A percentile compares a stretch with the other conserved stretches of the same genome.
phyloP scores from a whole-genome alignment of 2,113 vertebrate species.

The Oxyruncus cristatus region DNA sequence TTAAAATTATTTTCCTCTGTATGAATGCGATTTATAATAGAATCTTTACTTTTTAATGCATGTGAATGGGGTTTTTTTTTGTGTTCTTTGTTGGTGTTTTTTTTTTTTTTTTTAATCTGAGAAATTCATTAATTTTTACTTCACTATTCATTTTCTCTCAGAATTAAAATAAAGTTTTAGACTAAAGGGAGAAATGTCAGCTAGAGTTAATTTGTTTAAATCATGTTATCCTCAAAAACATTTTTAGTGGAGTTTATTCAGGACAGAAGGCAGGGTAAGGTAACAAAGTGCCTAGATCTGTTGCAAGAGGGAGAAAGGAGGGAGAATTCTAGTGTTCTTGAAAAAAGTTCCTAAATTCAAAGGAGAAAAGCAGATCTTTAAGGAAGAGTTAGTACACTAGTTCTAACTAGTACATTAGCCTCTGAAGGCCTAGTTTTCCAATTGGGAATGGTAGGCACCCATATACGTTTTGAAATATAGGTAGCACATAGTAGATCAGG shows the following conservation, averaged over 20 bases:
- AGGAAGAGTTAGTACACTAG: neutral
- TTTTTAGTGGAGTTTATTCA: neutral
- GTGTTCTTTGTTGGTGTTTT: no score
- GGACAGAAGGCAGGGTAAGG: neutral
- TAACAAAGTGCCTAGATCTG: neutral
- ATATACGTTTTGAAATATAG: neutral
- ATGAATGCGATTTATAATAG: neutral
- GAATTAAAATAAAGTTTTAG: neutral
- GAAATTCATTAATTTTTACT: neutral
- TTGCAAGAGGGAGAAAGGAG: neutral
- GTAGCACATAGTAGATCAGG: neutral
- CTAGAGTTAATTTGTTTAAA: neutral
- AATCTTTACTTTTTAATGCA: neutral
- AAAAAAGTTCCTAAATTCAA: neutral
- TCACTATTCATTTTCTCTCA: neutral
- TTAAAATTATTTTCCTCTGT: neutral
- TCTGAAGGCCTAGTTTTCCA: neutral
- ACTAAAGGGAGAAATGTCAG: neutral
- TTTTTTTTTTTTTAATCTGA: neutral
- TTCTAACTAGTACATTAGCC: neutral
- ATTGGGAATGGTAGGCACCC: neutral
- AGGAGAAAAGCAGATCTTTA: neutral
- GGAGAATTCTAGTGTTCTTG: neutral
- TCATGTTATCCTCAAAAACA: neutral
- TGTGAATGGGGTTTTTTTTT: neutral